phyloP scores from a whole-genome alignment of 2,113 vertebrate genomes.

The Cottus gobio region DNA sequence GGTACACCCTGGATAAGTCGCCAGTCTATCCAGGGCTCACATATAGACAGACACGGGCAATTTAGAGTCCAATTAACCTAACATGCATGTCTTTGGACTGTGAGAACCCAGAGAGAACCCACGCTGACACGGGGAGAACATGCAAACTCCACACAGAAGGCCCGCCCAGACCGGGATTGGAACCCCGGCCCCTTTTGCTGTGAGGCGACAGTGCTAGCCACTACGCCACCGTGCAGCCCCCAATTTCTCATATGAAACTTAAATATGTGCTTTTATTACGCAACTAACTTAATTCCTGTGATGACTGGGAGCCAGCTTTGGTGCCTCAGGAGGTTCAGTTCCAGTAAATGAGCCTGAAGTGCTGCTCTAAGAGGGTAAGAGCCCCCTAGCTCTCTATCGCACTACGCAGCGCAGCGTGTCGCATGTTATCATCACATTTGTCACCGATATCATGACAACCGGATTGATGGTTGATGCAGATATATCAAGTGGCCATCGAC shows the following conservation, averaged over 20 bases:
- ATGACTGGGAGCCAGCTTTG: constrained; percentile 14
- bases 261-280: constrained; percentile 19
- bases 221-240: too few relatives aligned
- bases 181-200: too few relatives aligned
- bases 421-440: constrained; percentile 20
- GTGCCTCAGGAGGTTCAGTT: constrained; percentile 34
- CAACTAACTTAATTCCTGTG: constrained; percentile 22
- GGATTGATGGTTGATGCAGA: constrained; percentile 16
- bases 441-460: constrained; percentile 19
- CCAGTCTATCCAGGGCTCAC: too few relatives aligned
- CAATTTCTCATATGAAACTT: constrained; percentile 40
- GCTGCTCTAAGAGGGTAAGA: constrained; percentile 43
- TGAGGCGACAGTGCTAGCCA: too few relatives aligned
- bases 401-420: constrained; percentile 29
- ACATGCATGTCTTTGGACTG: too few relatives aligned
- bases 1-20: too few relatives aligned
- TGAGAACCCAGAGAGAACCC: too few relatives aligned
- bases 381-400: constrained; percentile 28
- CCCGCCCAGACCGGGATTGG: too few relatives aligned
- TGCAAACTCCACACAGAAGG: too few relatives aligned
- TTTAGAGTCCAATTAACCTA: too few relatives aligned
- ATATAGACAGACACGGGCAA: too few relatives aligned
- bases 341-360: constrained; percentile 38
- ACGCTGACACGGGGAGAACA: too few relatives aligned
- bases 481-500: constrained; percentile 10